These are phyloP conservation scores for Belgica antarctica DNA, from an alignment of 2,888 invertebrate genomes.

Conservation along the genomic window DNA sequence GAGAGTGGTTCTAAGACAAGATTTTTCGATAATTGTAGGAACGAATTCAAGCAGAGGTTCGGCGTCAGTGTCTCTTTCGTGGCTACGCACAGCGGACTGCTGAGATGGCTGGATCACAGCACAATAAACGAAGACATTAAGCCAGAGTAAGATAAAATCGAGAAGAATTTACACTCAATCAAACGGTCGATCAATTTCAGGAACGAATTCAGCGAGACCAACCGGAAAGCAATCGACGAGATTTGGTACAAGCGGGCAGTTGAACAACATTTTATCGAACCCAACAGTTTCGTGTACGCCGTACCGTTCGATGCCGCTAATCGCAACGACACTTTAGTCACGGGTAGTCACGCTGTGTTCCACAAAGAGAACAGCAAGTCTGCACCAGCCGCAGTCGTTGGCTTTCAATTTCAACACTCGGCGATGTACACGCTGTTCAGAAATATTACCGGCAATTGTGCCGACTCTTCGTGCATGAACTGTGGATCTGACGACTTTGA, in stretches of 20 bases:
- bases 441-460: conserved; percentile 68
- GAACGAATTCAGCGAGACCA: conserved; percentile 69
- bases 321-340: conserved; percentile 66
- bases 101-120: conserved; percentile 79
- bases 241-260: conserved; percentile 87
- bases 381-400: conserved; percentile 68
- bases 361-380: conserved; percentile 61
- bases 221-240: conserved; percentile 79
- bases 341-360: conserved; percentile 83
- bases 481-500: conserved; percentile 68
- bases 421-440: conserved; percentile 73
- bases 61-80: conserved; percentile 83
- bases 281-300: conserved; percentile 78
- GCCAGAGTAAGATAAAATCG: conserved; percentile 54
- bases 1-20: background rate
- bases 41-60: conserved; percentile 78
- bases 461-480: conserved; percentile 55
- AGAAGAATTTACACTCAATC: background rate
- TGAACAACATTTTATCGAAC: conserved; percentile 76
- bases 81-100: conserved; percentile 86
- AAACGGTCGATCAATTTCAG: conserved; percentile 54
- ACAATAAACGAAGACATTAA: conserved; percentile 57
- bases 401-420: conserved; percentile 78
- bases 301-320: conserved; percentile 66
- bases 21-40: conserved; percentile 59